Evolutionary conservation across 2,888 invertebrate species (phyloP).

Genomic region (Drosophila suboccidentalis): DNA sequence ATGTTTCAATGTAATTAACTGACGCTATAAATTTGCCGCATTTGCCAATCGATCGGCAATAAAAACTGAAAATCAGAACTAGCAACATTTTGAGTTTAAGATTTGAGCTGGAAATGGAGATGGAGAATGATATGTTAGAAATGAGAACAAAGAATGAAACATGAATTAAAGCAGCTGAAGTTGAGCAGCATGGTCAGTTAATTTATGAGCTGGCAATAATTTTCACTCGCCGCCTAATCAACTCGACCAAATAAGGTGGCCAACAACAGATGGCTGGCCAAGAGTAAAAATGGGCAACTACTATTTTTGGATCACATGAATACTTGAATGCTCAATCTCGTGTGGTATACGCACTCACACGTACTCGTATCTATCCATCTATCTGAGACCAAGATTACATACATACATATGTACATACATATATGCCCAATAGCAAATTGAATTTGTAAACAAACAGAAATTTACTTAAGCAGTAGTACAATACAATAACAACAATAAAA

Average conservation of each 20-base stretch:
- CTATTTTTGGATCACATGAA: conserved; percentile 27
- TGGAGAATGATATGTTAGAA: neutral
- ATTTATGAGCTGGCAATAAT: conserved; percentile 65
- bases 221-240: conserved; percentile 50
- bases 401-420: no score
- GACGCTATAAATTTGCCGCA: conserved; percentile 30
- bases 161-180: conserved; percentile 19
- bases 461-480: conserved; percentile 20
- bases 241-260: conserved; percentile 37
- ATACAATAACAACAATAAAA: conserved; percentile 9
- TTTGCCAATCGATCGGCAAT: conserved; percentile 22
- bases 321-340: neutral
- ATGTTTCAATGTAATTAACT: conserved; percentile 28
- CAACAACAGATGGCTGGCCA: conserved; percentile 23
- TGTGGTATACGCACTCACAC: conserved; percentile 5
- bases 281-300: neutral
- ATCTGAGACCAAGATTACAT: conserved; percentile 28
- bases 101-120: conserved; percentile 14
- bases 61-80: conserved; percentile 1
- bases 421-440: conserved; percentile 48
- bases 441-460: conserved; percentile 46
- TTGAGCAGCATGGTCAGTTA: conserved; percentile 27
- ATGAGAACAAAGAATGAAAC: neutral
- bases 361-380: conserved; percentile 25
- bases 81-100: neutral